A percentile compares a stretch with the other conserved stretches of the same genome.
phyloP scores from a whole-genome alignment of 1,140 invertebrate species.

The Calliopsis andreniformis region DNA sequence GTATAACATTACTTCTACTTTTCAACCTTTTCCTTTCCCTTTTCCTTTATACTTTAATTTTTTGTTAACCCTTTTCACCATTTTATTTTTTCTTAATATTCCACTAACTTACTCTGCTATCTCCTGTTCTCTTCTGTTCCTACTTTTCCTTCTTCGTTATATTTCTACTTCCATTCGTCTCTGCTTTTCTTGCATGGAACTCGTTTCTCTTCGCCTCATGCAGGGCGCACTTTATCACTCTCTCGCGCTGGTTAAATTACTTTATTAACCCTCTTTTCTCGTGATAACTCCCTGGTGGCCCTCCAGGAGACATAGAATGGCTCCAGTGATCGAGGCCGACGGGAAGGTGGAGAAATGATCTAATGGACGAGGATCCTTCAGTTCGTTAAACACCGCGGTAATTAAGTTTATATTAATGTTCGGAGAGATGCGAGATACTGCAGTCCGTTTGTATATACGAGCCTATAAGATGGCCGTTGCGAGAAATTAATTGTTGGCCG shows the following conservation, averaged over 20 bases:
- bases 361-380: conserved; percentile 24
- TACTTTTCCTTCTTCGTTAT: too few relatives aligned
- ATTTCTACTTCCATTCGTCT: background rate
- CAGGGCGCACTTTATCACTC: conserved; percentile 36
- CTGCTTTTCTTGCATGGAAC: background rate
- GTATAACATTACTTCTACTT: too few relatives aligned
- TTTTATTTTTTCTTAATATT: too few relatives aligned
- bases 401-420: conserved; percentile 50
- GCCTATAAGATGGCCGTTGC: conserved; percentile 4
- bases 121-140: too few relatives aligned
- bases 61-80: too few relatives aligned
- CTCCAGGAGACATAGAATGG: conserved; percentile 10
- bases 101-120: too few relatives aligned
- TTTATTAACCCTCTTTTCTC: conserved; percentile 71
- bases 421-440: background rate
- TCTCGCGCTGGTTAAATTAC: conserved; percentile 67
- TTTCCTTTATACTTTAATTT: too few relatives aligned
- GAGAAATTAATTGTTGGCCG: conserved; percentile 32
- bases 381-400: conserved; percentile 44
- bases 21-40: too few relatives aligned
- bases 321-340: conserved; percentile 12
- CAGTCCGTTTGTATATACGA: conserved; percentile 8
- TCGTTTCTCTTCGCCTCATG: background rate
- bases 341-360: conserved; percentile 40
- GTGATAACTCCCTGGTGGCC: conserved; percentile 25